These are phyloP conservation scores for Dasypogon diadema DNA, from an alignment of 2,888 invertebrate genomes.

Conservation along the genomic window DNA sequence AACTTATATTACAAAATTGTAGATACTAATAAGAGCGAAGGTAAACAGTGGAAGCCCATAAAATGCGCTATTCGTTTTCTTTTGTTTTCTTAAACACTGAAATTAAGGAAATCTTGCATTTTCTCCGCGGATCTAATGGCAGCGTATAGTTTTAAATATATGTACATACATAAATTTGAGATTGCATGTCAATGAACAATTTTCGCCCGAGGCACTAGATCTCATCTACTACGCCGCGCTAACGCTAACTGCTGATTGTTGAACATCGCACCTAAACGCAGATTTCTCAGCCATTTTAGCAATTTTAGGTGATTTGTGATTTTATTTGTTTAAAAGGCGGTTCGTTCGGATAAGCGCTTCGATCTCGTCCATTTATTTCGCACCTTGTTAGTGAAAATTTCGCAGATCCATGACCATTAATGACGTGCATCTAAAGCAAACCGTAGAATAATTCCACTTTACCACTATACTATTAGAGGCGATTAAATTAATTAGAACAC, in stretches of 20 bases:
- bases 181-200: conserved; percentile 11
- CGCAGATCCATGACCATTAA: conserved; percentile 35
- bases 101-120: not conserved
- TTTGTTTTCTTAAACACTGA: not conserved
- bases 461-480: conserved; percentile 44
- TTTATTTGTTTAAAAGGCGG: conserved; percentile 8
- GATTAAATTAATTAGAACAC: conserved; percentile 51
- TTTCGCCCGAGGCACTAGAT: not conserved
- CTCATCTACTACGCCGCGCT: not conserved
- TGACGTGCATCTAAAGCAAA: conserved; percentile 23
- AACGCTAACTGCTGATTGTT: not conserved
- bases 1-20: not conserved
- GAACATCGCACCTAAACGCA: not conserved
- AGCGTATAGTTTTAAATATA: not conserved
- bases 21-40: not conserved
- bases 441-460: conserved; percentile 41
- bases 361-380: conserved; percentile 4
- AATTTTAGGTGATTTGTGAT: not conserved
- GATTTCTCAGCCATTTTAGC: not conserved
- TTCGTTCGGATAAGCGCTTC: not conserved
- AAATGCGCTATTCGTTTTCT: not conserved
- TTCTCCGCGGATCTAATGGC: not conserved
- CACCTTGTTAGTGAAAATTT: conserved; percentile 40
- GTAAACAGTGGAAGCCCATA: not conserved
- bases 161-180: not conserved